Conservation (phyloP, 2,797 vertebrate genomes). For the Pipistrellus nathusii region DNA sequence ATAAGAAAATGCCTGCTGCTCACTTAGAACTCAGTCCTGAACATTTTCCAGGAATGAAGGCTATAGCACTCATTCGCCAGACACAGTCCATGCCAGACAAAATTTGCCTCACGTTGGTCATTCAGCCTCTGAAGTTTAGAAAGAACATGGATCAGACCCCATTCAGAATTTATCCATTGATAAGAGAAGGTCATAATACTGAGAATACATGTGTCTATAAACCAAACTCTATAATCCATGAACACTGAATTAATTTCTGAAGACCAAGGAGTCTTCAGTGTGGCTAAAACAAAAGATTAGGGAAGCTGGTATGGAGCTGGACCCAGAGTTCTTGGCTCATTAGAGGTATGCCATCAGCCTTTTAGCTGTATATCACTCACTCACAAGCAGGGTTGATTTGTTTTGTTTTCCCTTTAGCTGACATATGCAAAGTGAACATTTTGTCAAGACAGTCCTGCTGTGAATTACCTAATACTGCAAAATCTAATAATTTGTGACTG, state of each 20-base stretch:
- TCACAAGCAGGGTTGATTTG: neutral
- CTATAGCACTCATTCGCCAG: neutral
- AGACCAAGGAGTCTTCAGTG: neutral
- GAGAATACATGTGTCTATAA: neutral
- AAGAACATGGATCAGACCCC: neutral
- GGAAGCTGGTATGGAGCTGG: neutral
- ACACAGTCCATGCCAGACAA: neutral
- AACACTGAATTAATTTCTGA: neutral
- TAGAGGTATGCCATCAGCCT: neutral
- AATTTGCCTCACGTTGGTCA: neutral
- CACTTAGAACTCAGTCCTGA: neutral
- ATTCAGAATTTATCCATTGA: neutral
- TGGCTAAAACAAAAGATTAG: slow-evolving; percentile 62
- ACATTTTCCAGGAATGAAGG: neutral
- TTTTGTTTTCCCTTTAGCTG: neutral
- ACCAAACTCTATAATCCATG: neutral
- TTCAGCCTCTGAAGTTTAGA: neutral
- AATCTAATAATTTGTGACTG: slow-evolving; percentile 25
- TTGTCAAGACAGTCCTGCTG: neutral
- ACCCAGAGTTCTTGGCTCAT: neutral
- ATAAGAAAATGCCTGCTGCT: neutral
- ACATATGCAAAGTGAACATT: slow-evolving; percentile 34
- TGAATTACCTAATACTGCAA: slow-evolving; percentile 54
- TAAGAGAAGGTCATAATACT: neutral
- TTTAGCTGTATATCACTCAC: neutral